These are phyloP conservation scores for Lasiommata megera DNA, from an alignment of 2,888 invertebrate genomes.

Conservation along the genomic window DNA sequence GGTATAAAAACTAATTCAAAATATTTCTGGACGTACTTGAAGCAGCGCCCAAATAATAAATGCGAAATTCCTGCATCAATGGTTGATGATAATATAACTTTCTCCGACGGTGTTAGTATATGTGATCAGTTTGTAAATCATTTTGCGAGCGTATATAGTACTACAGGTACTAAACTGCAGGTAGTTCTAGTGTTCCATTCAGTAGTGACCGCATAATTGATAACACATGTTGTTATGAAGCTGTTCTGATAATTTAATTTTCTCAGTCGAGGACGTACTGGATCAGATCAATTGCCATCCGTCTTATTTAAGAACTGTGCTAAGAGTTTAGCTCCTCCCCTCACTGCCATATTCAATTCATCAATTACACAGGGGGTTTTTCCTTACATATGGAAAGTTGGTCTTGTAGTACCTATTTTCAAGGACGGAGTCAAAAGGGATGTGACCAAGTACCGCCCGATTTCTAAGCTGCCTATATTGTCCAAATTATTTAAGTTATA, in stretches of 20 bases:
- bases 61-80: background rate
- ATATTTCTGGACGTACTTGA: background rate
- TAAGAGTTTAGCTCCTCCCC: too few species aligned
- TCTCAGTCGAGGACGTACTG: too few species aligned
- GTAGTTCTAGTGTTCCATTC: too few species aligned
- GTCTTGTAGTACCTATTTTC: background rate
- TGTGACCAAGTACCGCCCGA: background rate
- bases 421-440: background rate
- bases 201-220: too few species aligned
- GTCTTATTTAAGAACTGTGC: too few species aligned
- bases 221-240: too few species aligned
- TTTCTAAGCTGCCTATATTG: background rate
- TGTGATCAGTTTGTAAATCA: background rate
- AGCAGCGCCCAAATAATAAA: background rate
- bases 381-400: background rate
- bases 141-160: background rate
- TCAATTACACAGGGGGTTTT: too few species aligned
- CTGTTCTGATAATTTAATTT: too few species aligned
- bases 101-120: background rate
- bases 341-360: too few species aligned
- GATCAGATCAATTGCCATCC: too few species aligned
- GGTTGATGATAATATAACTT: background rate
- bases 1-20: background rate
- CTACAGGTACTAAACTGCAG: too few species aligned
- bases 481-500: background rate